Base-by-base conservation (phyloP, 2,797 vertebrate species). In the Melanotaenia boesemani region DNA sequence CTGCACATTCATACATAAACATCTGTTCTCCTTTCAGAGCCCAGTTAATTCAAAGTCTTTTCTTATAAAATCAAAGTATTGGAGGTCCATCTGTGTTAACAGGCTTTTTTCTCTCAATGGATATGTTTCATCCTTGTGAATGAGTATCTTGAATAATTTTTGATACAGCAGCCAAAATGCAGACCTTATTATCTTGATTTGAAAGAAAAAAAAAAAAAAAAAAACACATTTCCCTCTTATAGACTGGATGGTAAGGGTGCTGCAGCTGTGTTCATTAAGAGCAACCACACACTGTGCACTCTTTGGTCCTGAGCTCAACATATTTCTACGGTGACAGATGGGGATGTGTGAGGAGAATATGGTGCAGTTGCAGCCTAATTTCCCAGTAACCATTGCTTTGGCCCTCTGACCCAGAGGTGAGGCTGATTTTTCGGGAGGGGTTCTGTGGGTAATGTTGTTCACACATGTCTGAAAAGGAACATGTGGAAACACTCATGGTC, bases 351-450 rank as follows among this genome's bases (percentile, higher is more conserved):
- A 89, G 89, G 86, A 86, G 87, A 94, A 93, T 92, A 82, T 55
- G 89, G 85, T 83, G 86, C 91, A 83, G 85, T 89, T 82, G 86
- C 66, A 79, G 88, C 90, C 92, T 93, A 93, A 93, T 94, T 94
- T 93, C 85, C 85, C 60, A 86, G 88, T 92, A 92, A 93, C 87
- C 91, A 88, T 81, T 83, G 89, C 88, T 64, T 81, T 86, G 83
- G 80, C 92, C 94, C 85, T 85, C 60, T 95, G 94, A 95, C 93
- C 93, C 82, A 4, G 74, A 94, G 93, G 94, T 93, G 94, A 95
- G 81, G 86, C 81, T 20, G 77, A 79, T 89, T 93, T 79, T 82
- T 79, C 61, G 68, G 86, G 76, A 88, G 79, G 87, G 87, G 80
- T 83, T 83, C 88, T 60, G 86, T 93, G 91, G 91, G 87, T 94